Evolutionary conservation across 2,113 vertebrate genomes (phyloP).

Genomic region (Chiloscyllium plagiosum): DNA sequence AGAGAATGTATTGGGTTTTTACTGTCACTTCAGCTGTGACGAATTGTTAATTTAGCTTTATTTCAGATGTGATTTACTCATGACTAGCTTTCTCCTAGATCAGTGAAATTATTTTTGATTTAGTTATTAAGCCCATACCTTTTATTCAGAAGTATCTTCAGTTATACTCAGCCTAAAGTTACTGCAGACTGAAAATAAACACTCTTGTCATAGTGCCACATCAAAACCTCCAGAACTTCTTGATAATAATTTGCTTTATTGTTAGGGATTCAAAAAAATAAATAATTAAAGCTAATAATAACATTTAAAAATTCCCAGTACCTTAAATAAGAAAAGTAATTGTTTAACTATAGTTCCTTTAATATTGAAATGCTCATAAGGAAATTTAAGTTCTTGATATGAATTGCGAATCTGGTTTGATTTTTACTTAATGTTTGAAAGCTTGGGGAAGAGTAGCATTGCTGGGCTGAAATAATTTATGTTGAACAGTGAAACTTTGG

Average conservation of each 20-base stretch:
- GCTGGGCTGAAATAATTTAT: background rate
- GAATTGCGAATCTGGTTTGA: constrained; percentile 2
- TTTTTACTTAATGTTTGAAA: background rate
- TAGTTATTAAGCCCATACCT: background rate
- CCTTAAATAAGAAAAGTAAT: background rate
- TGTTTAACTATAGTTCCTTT: background rate
- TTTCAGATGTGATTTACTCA: background rate
- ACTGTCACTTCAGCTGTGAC: background rate
- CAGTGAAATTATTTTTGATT: background rate
- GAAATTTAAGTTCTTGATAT: background rate
- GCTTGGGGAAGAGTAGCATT: background rate
- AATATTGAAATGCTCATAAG: background rate
- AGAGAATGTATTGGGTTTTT: background rate
- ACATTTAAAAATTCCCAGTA: background rate
- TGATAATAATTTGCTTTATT: background rate
- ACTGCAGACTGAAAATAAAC: background rate
- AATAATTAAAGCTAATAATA: background rate
- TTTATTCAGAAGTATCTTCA: background rate
- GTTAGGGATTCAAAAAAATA: background rate
- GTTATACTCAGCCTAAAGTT: background rate
- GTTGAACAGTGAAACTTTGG: background rate
- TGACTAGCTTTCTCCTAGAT: background rate
- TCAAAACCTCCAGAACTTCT: no score
- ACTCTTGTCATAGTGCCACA: no score
- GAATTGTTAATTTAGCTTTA: background rate